Evolutionary conservation across 1,140 invertebrate genomes (phyloP), one percentile per base, ranked within the genome.

Genomic region (Tetramorium simillimum): DNA sequence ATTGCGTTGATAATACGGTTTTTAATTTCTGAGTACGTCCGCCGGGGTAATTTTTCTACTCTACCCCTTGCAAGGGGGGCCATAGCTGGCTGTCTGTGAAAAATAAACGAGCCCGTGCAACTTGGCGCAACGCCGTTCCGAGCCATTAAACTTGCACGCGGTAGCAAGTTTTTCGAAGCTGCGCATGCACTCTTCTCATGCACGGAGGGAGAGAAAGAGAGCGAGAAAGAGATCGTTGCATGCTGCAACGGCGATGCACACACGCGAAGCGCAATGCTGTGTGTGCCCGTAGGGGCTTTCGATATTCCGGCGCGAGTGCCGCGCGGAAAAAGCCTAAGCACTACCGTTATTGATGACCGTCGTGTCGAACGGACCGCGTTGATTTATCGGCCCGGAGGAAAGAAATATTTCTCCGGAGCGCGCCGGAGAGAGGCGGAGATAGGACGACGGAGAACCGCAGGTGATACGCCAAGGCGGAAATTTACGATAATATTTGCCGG

Each of bases 401-500:
- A 90, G 80, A 90, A 85, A 91, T 86, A 85, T 91, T 86, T 85
- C 78, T 75, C 28, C 73, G 43, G 14, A 43, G 40, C 51, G 21
- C 56, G 51, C 6, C n/a, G 51, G 24, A 69, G 65, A 80, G 51
- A 75, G 87, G 65, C 33, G 75, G 60, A 90, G 88, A 82, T 81
- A 78, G 67, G 63, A 51, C 75, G 78, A 88, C 60, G 70, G 86
- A 58, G 86, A 72, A 72, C 85, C 86, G 82, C 82, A 78, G 86
- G 81, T 84, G 90, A 91, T 88, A 87, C 63, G 58, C 40, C 65
- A 49, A 37, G 69, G n/a, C 37, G 28, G 77, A 53, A 90, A 90
- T 90, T 89, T 89, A 90, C 89, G 89, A 87, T 90, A 90, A 90
- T 90, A 90, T 89, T 90, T 87, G 89, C 77, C 88, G 21, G 85